phyloP scores from a whole-genome alignment of 1,140 invertebrate species.

The Psix sp. region DNA sequence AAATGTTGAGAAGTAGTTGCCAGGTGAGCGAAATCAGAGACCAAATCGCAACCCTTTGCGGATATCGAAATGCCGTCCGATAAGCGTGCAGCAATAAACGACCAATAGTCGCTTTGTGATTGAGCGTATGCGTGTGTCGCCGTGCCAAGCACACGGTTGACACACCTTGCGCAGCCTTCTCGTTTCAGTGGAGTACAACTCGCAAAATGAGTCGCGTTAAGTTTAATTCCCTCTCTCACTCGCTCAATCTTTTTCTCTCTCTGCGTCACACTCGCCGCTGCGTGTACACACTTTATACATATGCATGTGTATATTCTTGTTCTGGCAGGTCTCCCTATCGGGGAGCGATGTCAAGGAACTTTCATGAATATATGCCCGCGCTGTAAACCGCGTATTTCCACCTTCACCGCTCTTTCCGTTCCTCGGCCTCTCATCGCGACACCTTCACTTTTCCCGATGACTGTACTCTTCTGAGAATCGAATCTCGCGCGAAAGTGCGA shows the following conservation, averaged over 20 bases:
- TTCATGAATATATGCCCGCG: conserved; percentile 64
- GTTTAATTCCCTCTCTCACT: conserved; percentile 13
- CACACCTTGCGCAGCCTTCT: conserved; percentile 55
- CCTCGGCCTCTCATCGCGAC: conserved; percentile 37
- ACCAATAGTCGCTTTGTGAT: conserved; percentile 14
- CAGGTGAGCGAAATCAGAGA: no score
- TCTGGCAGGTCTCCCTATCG: conserved; percentile 55
- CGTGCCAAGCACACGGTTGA: conserved; percentile 50
- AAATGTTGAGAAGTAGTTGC: no score
- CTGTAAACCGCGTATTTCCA: conserved; percentile 58
- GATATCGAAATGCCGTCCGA: no score
- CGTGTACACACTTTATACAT: conserved; percentile 28
- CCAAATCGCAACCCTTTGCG: no score
- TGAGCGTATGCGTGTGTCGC: conserved; percentile 22
- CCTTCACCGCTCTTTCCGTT: conserved; percentile 31
- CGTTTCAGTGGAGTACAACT: conserved; percentile 29
- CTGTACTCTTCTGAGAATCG: conserved; percentile 74
- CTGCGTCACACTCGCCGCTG: conserved; percentile 7
- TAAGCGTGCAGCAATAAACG: no score
- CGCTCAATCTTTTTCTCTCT: not conserved
- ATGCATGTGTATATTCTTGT: conserved; percentile 52
- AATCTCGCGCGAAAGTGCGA: conserved; percentile 57
- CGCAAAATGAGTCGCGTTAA: conserved; percentile 45
- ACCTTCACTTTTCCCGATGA: conserved; percentile 69
- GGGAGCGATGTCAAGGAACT: conserved; percentile 65